These are phyloP conservation scores for Platichthys stellatus DNA, from an alignment of 2,113 vertebrate genomes.

Conservation along the genomic window DNA sequence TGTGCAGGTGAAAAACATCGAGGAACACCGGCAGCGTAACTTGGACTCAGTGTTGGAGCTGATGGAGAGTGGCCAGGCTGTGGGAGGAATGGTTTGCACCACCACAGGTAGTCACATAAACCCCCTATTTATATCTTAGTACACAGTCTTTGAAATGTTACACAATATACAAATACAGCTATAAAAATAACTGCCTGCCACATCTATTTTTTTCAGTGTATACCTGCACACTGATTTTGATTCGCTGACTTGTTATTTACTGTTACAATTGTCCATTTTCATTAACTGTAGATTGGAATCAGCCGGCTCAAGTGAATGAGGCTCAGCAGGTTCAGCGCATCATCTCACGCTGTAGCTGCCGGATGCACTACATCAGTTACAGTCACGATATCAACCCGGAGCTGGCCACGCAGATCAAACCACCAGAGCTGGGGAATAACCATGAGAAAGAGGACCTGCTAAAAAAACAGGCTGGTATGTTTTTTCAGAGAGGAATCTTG, in stretches of 20 bases:
- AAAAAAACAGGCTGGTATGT: conserved; percentile 95
- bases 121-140: not conserved
- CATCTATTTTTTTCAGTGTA: not conserved
- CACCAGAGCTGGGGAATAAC: conserved; percentile 87
- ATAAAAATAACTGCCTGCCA: no score
- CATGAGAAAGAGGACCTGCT: conserved; percentile 96
- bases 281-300: conserved; percentile 90
- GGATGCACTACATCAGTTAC: conserved; percentile 99
- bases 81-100: conserved; percentile 98
- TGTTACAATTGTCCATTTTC: not conserved
- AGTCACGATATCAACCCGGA: conserved; percentile 98
- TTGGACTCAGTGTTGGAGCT: conserved; percentile 95
- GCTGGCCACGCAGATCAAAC: conserved; percentile 96
- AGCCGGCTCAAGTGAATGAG: conserved; percentile 92
- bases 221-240: not conserved
- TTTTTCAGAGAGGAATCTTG: not conserved
- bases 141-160: not conserved
- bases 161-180: not conserved
- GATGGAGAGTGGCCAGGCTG: conserved; percentile 98
- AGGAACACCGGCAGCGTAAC: conserved; percentile 93
- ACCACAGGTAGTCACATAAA: conserved; percentile 89
- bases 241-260: not conserved
- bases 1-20: conserved; percentile 95
- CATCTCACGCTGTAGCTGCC: conserved; percentile 97
- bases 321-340: conserved; percentile 96